Base-by-base conservation (phyloP, 2,888 invertebrate species). In the Drosophila emarginata region DNA sequence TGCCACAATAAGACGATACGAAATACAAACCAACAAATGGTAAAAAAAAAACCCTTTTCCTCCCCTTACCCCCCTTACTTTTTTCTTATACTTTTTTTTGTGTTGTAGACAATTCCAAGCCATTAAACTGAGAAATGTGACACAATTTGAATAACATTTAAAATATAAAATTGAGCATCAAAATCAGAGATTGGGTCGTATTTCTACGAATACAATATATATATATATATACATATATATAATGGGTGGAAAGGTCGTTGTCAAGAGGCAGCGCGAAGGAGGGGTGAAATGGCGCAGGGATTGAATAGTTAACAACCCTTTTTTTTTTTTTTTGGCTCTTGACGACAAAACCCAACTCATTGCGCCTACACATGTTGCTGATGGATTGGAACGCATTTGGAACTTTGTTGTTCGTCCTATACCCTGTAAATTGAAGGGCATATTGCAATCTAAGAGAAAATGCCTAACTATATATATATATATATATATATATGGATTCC, bases 121-220 rank as follows among this genome's bases (percentile, higher is more conserved):
- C 83, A 84, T 84, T 84, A 87, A 88, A 82, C 88, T 84, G 87
- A 84, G 87, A 84, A 84, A 84, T 84, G 83, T 84, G 83, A 77
- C 83, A 84, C 83, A 87, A 84, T 84, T 84, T 84, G 83, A 84
- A 84, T 84, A 84, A 84, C 88, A 84, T 84, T 84, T 84, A 84
- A 84, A 80, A 87, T 88, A 85, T 79, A 80, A 87, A 84, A 84
- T 87, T 87, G 88, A 76, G 83, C 88, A 85, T 85, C 88, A 82
- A 82, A 74, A 77, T 82, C 74, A 63, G 58, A 23, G 23, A 53
- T 58, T 61, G 59, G 56, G 37, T 15, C 18, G 45, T 45, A 45
- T 45, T 45, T 45, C 45, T 45, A 28, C 6, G n/a, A n/a, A n/a
- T 28, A 6, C 28, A 28, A n/a, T 28, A 28, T 28, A 28, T 28